Base-by-base conservation (phyloP, 2,113 vertebrate species). In the Zapus hudsonius region DNA sequence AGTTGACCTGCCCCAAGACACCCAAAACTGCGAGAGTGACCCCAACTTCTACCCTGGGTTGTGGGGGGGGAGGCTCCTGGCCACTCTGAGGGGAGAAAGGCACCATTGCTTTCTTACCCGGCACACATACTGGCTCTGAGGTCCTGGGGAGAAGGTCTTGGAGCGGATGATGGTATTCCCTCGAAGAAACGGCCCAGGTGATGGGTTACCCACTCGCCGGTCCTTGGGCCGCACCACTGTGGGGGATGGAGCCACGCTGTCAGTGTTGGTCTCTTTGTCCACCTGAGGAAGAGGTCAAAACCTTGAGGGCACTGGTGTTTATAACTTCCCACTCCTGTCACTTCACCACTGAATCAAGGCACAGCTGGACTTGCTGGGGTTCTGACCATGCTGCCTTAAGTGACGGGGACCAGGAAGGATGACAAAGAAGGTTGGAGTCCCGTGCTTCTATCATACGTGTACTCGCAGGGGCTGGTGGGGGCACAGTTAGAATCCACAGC, bases 71-170 rank as follows among this genome's bases (percentile, higher is more conserved):
- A 75, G 76, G n/a, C 42, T 40, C 75, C 29, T 3, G 0, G 36
- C 13, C 10, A 22, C 23, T 38, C 44, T 7, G 33, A 55, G 44
- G 20, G 31, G 12, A 27, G 44, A 17, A 55, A 84, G 64, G 44
- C 6, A 70, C 23, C 15, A 12, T 29, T 0, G 7, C 16, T 55
- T 69, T 90, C 97, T 98, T 98, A 99, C 99, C 98, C 99, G 98
- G 97, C 99, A 99, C 96, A 99, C 99, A 22, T 99, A 99, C 89
- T 99, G 99, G 98, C 99, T 99, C 97, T 99, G 99, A 12, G 99
- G 99, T 94, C 99, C 99, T 0, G 99, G 99, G 15, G 99, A 99
- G 97, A 99, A 99, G 3, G 99, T 99, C 97, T 99, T 99, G 22
- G 99, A 99, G 94, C 99, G 99, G 97, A 99, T 99, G 96, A 99